These are phyloP conservation scores for Botia almorhae DNA, from an alignment of 2,797 vertebrate genomes.

Conservation along the genomic window DNA sequence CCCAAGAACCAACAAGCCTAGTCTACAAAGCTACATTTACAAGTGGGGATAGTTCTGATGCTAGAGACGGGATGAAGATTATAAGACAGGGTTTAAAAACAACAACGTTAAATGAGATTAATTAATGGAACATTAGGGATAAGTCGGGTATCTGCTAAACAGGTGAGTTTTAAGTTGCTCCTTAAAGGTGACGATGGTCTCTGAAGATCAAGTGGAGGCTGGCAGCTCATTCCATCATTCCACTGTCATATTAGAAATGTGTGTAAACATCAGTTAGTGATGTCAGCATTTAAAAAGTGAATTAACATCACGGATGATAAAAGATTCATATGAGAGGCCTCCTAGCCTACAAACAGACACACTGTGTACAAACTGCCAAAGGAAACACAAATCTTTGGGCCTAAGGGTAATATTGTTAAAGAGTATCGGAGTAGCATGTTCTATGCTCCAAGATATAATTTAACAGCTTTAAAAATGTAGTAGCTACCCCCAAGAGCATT, in stretches of 20 bases:
- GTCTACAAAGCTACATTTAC: too few species aligned
- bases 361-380: background rate
- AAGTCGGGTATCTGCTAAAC: too few species aligned
- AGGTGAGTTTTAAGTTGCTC: too few species aligned
- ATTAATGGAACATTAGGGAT: too few species aligned
- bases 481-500: constrained; percentile 39
- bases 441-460: constrained; percentile 53
- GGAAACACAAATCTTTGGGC: constrained; percentile 44
- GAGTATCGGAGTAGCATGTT: constrained; percentile 52
- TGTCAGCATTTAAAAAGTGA: constrained; percentile 5
- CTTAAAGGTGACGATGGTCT: too few species aligned
- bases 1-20: too few species aligned
- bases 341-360: constrained; percentile 28
- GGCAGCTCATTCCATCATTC: too few species aligned
- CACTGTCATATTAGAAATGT: background rate
- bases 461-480: constrained; percentile 62
- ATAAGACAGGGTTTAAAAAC: too few species aligned
- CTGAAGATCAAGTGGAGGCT: too few species aligned
- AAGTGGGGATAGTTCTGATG: too few species aligned
- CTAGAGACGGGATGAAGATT: too few species aligned
- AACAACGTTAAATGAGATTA: too few species aligned
- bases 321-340: background rate
- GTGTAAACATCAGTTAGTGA: constrained; percentile 2
- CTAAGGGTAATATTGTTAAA: constrained; percentile 43
- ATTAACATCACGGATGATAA: constrained; percentile 12